Evolutionary conservation across 2,113 vertebrate species (phyloP).

Genomic region (Deroptyus accipitrinus): DNA sequence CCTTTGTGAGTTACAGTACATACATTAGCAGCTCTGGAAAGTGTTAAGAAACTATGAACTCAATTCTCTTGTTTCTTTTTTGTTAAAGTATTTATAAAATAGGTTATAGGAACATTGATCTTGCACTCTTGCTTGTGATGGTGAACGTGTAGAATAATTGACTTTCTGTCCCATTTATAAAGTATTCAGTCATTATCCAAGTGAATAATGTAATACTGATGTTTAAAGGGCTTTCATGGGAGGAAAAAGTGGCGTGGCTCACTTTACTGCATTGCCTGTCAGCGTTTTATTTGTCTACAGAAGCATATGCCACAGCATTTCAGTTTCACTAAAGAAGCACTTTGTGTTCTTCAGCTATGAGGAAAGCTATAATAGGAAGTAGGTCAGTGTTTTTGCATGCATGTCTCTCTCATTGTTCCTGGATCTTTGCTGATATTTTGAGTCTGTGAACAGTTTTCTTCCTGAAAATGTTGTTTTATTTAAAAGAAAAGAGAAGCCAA

Average conservation of each 20-base stretch:
- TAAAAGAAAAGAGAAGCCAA: background rate
- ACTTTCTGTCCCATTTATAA: constrained; percentile 52
- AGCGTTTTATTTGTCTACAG: constrained; percentile 45
- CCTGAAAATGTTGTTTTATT: background rate
- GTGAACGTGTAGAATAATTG: constrained; percentile 34
- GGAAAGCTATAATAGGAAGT: constrained; percentile 53
- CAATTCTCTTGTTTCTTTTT: constrained; percentile 35
- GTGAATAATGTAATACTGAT: constrained; percentile 17
- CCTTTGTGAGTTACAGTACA: constrained; percentile 28
- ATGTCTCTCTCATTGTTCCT: constrained; percentile 1
- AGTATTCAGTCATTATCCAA: constrained; percentile 4
- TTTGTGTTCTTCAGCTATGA: constrained; percentile 23
- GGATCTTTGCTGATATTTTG: constrained; percentile 17
- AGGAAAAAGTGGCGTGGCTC: constrained; percentile 18
- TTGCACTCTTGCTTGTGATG: background rate
- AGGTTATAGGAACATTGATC: constrained; percentile 33
- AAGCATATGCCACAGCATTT: constrained; percentile 53
- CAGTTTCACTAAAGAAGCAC: background rate
- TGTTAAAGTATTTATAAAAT: constrained; percentile 44
- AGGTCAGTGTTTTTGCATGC: constrained; percentile 47
- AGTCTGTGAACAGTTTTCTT: background rate
- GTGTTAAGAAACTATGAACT: constrained; percentile 17
- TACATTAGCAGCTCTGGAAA: constrained; percentile 45
- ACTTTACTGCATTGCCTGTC: constrained; percentile 37
- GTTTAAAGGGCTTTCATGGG: constrained; percentile 37